A percentile compares a stretch with the other conserved stretches of the same genome.
phyloP scores from a whole-genome alignment of 2,888 invertebrate species.

The Drosophila algonquin region DNA sequence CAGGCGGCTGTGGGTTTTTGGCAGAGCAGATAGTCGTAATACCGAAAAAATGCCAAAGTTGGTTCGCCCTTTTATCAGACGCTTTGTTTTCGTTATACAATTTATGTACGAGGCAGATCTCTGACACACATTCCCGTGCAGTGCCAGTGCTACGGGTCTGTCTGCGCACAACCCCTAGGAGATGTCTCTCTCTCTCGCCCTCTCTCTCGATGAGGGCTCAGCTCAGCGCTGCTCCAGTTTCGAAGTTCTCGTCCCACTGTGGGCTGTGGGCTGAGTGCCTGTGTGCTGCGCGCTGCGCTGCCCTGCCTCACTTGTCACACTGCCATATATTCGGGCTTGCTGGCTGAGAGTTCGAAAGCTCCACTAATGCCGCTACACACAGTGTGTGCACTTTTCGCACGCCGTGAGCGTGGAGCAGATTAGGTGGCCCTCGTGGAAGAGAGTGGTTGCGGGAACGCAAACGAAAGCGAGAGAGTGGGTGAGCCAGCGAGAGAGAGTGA shows the following conservation, averaged over 20 bases:
- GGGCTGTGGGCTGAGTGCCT: constrained; percentile 6
- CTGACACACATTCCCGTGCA: constrained; percentile 70
- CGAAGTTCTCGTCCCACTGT: constrained; percentile 67
- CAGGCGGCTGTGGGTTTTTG: background rate
- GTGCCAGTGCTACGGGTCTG: constrained; percentile 4
- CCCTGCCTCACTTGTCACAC: constrained; percentile 79
- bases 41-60: constrained; percentile 42
- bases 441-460: background rate
- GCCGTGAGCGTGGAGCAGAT: constrained; percentile 1
- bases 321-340: constrained; percentile 75
- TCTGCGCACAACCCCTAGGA: constrained; percentile 31
- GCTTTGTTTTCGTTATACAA: constrained; percentile 68
- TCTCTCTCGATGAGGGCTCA: constrained; percentile 5
- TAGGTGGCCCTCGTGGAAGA: constrained; percentile 3
- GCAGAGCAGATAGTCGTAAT: background rate
- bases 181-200: constrained; percentile 4
- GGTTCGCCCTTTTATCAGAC: constrained; percentile 47
- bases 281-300: constrained; percentile 36
- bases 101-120: constrained; percentile 54
- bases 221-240: constrained; percentile 65
- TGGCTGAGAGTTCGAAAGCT: constrained; percentile 66
- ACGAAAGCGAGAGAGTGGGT: background rate
- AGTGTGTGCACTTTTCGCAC: constrained; percentile 29
- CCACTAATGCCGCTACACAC: constrained; percentile 36
- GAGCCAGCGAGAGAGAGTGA: background rate